These are phyloP conservation scores for Philypnodon macrostomus DNA, from an alignment of 2,797 vertebrate species.

Conservation along the genomic window DNA sequence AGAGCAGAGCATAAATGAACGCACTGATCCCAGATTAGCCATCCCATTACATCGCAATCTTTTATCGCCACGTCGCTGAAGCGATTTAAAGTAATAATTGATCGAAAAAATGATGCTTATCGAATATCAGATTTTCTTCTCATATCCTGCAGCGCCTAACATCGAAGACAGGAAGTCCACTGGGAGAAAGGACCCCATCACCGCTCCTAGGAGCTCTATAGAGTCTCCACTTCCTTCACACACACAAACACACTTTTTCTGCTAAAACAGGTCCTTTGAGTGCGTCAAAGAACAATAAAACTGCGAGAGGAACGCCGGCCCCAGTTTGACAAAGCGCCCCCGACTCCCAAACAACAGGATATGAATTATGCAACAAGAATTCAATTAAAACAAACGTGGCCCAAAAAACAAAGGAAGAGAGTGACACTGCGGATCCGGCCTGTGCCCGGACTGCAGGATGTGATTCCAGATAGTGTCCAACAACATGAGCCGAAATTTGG, in stretches of 20 bases:
- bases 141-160: no score
- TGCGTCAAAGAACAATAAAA: constrained; percentile 78
- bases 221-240: constrained; percentile 69
- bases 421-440: constrained; percentile 58
- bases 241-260: constrained; percentile 37
- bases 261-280: constrained; percentile 67
- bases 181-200: constrained; percentile 52
- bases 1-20: no score
- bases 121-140: no score
- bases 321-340: constrained; percentile 65
- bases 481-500: no score
- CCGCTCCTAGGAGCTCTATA: constrained; percentile 58
- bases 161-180: constrained; percentile 53
- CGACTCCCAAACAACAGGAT: constrained; percentile 79
- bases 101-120: no score
- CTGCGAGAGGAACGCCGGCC: constrained; percentile 62
- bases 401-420: constrained; percentile 73
- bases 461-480: constrained; percentile 61
- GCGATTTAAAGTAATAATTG: no score
- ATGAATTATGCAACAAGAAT: constrained; percentile 81
- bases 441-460: constrained; percentile 61
- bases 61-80: no score
- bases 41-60: no score
- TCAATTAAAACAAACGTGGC: constrained; percentile 76
- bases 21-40: no score